Conservation (phyloP, 2,113 vertebrate species). For the Thinocorus orbignyianus region DNA sequence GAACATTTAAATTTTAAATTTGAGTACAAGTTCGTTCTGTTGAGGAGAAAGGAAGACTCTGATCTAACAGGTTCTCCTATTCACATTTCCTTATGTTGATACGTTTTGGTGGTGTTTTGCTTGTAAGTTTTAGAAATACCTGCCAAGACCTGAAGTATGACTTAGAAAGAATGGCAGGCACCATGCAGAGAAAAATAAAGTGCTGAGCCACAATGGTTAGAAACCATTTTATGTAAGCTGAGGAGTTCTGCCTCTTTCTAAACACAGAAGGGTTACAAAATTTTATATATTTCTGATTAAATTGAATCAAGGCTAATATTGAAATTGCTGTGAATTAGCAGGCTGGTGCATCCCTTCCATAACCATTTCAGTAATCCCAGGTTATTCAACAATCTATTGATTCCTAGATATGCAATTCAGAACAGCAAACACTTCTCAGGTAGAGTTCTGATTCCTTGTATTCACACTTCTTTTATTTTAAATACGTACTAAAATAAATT, state of each 20-base stretch:
- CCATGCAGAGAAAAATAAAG: background rate
- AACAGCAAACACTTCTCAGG: background rate
- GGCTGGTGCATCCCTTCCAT: background rate
- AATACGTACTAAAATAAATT: background rate
- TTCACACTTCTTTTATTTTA: background rate
- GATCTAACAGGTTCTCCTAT: background rate
- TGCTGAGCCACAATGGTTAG: background rate
- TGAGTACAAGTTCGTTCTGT: background rate
- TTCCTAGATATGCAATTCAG: background rate
- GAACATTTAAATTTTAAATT: background rate
- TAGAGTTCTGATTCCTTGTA: background rate
- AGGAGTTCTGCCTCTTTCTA: background rate
- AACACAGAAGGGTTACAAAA: background rate
- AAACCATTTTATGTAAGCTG: background rate
- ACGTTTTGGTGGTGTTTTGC: background rate
- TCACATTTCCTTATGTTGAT: background rate
- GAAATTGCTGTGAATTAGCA: background rate
- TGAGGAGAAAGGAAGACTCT: background rate
- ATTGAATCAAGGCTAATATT: background rate
- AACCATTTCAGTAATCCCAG: background rate
- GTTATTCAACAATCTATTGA: background rate
- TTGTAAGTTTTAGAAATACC: background rate
- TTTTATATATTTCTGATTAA: background rate
- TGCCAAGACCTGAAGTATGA: background rate
- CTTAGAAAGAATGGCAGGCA: background rate